phyloP scores from a whole-genome alignment of 2,113 vertebrate genomes.

The Rhinoderma darwinii region DNA sequence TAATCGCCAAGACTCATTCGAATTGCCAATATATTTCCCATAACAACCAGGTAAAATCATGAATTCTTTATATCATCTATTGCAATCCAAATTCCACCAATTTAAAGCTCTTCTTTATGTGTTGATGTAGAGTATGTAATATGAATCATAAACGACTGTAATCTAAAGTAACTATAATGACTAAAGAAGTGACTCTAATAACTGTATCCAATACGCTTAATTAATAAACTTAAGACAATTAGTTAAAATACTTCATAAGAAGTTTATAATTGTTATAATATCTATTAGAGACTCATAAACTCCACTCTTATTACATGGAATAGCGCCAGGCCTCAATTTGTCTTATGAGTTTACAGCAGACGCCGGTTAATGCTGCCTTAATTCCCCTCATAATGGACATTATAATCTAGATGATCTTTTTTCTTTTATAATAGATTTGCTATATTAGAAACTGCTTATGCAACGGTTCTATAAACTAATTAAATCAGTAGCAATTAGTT shows the following conservation, averaged over 20 bases:
- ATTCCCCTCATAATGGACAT: conserved; percentile 26
- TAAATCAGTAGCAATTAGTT: conserved; percentile 25
- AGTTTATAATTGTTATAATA: background rate
- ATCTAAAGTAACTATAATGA: background rate
- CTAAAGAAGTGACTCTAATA: background rate
- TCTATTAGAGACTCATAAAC: conserved; percentile 27
- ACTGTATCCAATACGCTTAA: background rate
- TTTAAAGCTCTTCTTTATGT: too few relatives aligned
- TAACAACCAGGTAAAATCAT: too few relatives aligned
- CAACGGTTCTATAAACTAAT: conserved; percentile 14
- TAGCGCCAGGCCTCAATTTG: conserved; percentile 15
- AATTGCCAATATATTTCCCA: too few relatives aligned
- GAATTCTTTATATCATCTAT: too few relatives aligned
- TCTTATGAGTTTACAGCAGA: conserved; percentile 11
- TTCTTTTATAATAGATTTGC: conserved; percentile 15
- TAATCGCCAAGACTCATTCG: too few relatives aligned
- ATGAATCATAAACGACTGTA: background rate
- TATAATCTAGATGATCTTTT: background rate
- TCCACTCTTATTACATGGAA: conserved; percentile 14
- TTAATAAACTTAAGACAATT: background rate
- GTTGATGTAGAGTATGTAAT: background rate
- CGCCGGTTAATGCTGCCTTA: conserved; percentile 20
- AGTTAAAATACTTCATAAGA: background rate
- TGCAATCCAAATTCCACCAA: too few relatives aligned
- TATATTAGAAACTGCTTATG: background rate